These are phyloP conservation scores for Eidolon dupreanum DNA, from an alignment of 2,797 vertebrate genomes.

Conservation along the genomic window DNA sequence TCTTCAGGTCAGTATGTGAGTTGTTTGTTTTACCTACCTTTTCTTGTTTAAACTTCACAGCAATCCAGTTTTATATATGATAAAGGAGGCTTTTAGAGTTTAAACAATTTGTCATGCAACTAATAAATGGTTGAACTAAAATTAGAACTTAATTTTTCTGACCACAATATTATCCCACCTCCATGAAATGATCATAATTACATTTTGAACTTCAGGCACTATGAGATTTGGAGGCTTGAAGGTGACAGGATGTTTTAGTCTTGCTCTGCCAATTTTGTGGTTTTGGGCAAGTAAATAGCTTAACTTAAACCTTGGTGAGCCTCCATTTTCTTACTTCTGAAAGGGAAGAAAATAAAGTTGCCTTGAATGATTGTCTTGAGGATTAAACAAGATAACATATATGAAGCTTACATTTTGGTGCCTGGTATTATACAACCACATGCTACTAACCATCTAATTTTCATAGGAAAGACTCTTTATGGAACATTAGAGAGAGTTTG, in stretches of 20 bases:
- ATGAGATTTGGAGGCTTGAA: slow-evolving; percentile 39
- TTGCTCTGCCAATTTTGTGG: not conserved
- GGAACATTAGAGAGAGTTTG: not conserved
- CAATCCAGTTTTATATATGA: not conserved
- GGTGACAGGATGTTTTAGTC: not conserved
- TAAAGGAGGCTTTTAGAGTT: slow-evolving; percentile 5
- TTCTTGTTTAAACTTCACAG: not conserved
- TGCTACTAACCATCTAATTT: not conserved
- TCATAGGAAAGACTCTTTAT: not conserved
- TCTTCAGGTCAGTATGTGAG: not conserved
- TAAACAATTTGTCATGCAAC: not conserved
- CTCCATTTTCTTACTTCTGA: not conserved
- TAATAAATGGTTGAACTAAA: not conserved
- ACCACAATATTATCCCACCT: not conserved
- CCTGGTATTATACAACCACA: not conserved
- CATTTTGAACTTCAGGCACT: not conserved
- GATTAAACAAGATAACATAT: slow-evolving; percentile 13
- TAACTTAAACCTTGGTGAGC: slow-evolving; percentile 12
- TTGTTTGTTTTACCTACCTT: slow-evolving; percentile 12
- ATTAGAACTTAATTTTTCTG: not conserved
- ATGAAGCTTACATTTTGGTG: not conserved
- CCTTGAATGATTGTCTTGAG: not conserved
- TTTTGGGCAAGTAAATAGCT: not conserved
- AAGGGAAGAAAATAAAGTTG: not conserved
- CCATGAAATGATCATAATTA: not conserved